Percentiles rank a stretch among this genome's conserved stretches.
phyloP scores from a whole-genome alignment of 2,888 invertebrate species.

The Listrodromus nycthemerus region DNA sequence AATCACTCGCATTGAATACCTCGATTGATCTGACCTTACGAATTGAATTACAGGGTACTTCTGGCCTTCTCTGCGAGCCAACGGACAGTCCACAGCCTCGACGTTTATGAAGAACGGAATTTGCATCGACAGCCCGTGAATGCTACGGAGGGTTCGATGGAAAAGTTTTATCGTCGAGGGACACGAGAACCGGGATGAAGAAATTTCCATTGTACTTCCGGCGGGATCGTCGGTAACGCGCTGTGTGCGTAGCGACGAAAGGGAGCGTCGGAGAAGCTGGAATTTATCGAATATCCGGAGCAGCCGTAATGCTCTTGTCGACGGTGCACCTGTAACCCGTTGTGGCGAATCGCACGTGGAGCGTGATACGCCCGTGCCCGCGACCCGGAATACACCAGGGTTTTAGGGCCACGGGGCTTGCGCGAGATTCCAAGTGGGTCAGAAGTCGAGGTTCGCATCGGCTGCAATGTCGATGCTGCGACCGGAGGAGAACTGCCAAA shows the following conservation, averaged over 20 bases:
- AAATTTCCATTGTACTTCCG: conserved; percentile 51
- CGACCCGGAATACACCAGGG: conserved; percentile 63
- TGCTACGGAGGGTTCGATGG: conserved; percentile 7
- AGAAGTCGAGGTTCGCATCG: conserved; percentile 71
- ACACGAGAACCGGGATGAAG: conserved; percentile 15
- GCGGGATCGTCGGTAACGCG: not conserved
- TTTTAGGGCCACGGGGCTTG: conserved; percentile 75
- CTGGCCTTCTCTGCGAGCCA: not conserved
- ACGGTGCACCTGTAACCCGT: conserved; percentile 44
- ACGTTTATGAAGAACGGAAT: not conserved
- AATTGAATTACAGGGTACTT: conserved; percentile 41
- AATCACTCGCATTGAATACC: conserved; percentile 53
- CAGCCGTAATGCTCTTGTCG: conserved; percentile 4
- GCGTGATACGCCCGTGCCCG: conserved; percentile 44
- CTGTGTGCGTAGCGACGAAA: not conserved
- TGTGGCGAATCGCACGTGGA: not conserved
- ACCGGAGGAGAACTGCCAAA: conserved; percentile 27
- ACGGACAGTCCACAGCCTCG: not conserved
- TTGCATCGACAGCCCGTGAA: conserved; percentile 3
- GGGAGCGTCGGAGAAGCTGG: conserved; percentile 31
- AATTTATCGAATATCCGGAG: conserved; percentile 57
- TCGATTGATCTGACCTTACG: conserved; percentile 64
- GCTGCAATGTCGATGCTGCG: conserved; percentile 27
- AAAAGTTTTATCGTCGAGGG: conserved; percentile 34
- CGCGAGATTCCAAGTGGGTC: conserved; percentile 75